Base-by-base conservation (phyloP, 2,113 vertebrate genomes). In the Piaya cayana region DNA sequence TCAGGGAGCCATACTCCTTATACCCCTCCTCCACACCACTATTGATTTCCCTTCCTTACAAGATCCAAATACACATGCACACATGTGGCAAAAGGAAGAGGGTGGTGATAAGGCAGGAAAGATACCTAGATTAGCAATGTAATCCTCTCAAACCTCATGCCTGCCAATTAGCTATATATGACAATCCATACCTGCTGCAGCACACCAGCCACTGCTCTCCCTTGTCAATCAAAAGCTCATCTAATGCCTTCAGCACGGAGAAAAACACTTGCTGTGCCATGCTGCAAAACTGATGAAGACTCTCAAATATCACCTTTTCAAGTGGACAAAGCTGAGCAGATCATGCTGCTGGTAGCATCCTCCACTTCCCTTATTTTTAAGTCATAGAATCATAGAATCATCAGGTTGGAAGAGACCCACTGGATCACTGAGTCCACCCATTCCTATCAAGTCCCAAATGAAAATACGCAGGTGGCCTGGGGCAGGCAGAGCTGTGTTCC, bases 141-240 rank as follows among this genome's bases (percentile, higher is more conserved):
- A 92, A 96, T 93, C 90, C 82, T 83, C 90, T 75, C 59, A 65
- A 88, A 69, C 43, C 82, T 87, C 4, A 21, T 77, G 86, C 71
- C 64, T 82, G 58, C 79, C 86, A 95, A 95, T 96, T 93, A 96
- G 93, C 85, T 79, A 60, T 3, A 60, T 72, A 39, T 9, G 68
- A 60, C 3, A 15, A 94, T 86, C 93, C 80, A 42, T 90, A 96
- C 72, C 60, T 93, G 79, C 85, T 86, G 83, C 76, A 88, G 82
- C 71, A 91, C 64, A 75, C n/a, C 87, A 94, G 64, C 32, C 85
- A 86, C 53, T 0, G 3, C 64, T 88, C 64, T 20, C 63, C 56
- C 68, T 13, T 5, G 5, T 32, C 69, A 68, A 47, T 75, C 79
- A 86, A 11, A 36, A 86, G n/a, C 12, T 2, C 3, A 0, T 2